phyloP scores from a whole-genome alignment of 2,113 vertebrate genomes.

The Gracilinanus agilis region DNA sequence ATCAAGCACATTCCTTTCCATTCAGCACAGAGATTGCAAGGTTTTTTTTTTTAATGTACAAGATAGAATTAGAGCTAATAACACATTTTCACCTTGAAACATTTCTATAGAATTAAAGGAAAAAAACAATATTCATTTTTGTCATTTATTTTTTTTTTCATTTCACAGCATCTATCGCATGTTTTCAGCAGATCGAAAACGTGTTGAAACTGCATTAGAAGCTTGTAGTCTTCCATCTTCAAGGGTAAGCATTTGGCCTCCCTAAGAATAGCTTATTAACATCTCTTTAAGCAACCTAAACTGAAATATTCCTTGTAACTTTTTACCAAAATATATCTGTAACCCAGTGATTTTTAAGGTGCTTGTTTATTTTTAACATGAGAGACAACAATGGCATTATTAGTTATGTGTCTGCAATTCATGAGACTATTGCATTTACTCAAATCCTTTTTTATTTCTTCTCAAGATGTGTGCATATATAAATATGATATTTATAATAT shows the following conservation, averaged over 20 bases:
- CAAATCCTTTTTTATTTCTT: neutral
- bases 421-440: neutral
- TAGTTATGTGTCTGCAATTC: conserved; percentile 25
- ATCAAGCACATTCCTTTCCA: neutral
- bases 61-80: neutral
- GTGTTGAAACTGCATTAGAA: conserved; percentile 95
- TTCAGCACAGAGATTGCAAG: neutral
- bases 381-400: neutral
- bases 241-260: conserved; percentile 88
- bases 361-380: neutral
- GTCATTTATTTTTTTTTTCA: conserved; percentile 35
- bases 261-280: neutral
- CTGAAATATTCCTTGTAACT: neutral
- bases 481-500: neutral
- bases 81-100: neutral
- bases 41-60: neutral
- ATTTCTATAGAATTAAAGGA: neutral
- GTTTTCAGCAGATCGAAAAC: conserved; percentile 96
- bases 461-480: neutral
- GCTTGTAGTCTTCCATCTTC: conserved; percentile 96
- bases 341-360: neutral
- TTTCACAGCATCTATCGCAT: conserved; percentile 93
- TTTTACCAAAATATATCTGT: neutral
- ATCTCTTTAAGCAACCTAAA: neutral
- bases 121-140: neutral